Conservation (phyloP, 2,113 vertebrate species). For the Proterorhinus semilunaris region DNA sequence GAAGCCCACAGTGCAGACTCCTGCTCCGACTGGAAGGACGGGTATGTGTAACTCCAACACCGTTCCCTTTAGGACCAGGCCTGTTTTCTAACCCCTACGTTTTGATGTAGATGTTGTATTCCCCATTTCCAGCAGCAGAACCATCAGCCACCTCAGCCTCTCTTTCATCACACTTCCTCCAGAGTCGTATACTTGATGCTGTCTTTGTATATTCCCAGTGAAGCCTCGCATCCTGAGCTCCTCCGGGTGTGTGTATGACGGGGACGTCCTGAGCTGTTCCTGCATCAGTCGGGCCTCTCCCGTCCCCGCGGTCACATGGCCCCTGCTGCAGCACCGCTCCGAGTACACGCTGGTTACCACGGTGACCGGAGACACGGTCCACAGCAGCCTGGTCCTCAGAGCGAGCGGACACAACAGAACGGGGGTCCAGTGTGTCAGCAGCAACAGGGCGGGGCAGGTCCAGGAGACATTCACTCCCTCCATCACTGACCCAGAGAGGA, state of each 20-base stretch:
- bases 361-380: constrained; percentile 31
- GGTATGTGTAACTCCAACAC: no score
- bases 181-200: no score
- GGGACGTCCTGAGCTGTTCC: constrained; percentile 36
- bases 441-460: constrained; percentile 17
- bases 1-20: constrained; percentile 39
- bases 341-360: constrained; percentile 19
- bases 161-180: no score
- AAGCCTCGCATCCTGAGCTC: constrained; percentile 1
- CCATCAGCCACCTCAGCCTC: no score
- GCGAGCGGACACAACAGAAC: not conserved
- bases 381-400: constrained; percentile 32
- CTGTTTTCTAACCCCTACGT: no score
- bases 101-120: no score
- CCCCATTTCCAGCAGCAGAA: no score
- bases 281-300: constrained; percentile 50
- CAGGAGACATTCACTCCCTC: constrained; percentile 29
- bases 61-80: no score
- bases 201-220: not conserved
- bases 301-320: constrained; percentile 51
- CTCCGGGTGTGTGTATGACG: constrained; percentile 36
- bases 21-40: no score
- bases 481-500: no score
- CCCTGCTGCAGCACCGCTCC: constrained; percentile 4
- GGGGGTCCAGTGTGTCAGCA: constrained; percentile 36